Base-by-base conservation (phyloP, 2,113 vertebrate genomes). In the Pandion haliaetus region DNA sequence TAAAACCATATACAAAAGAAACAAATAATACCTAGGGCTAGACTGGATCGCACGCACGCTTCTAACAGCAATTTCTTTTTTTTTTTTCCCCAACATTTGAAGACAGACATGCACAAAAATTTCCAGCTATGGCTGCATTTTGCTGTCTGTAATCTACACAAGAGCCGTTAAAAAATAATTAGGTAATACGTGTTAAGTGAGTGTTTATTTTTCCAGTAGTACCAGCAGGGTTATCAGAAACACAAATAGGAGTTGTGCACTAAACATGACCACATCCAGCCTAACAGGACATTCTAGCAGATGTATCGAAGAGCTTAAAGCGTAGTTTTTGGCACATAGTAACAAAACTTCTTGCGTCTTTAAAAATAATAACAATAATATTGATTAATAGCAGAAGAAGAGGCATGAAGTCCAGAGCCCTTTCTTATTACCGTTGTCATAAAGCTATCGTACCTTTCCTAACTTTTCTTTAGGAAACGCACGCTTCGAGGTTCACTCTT, bases 271-370 rank as follows among this genome's bases (percentile, higher is more conserved):
- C 42, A 34, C 8, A n/a, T 11, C 7, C 44, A 71, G 25, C 14
- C 12, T 36, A 84, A 40, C 1, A 65, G 15, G 44, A 72, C 28
- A 21, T 45, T 73, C 55, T 47, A 83, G 42, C 14, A 74, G 31
- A 63, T 3, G 13, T 18, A 52, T 45, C 34, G 14, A 67, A 26
- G 14, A 52, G 14, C 65, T 18, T 20, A 40, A 79, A 92, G 40
- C 31, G 17, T 2, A 14, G 3, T 5, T 70, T 80, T 34, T 38
- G 20, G 32, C 0, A 0, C 31, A 26, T 0, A 47, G 38, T 9
- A 66, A 76, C 32, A 52, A 40, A 28, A 50, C 21, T 57, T 74
- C 13, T 50, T 40, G 20, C 17, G 5, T 19, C 45, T 52, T 69
- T 17, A 58, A 80, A 20, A 86, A 45, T 4, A 70, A 24, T 13